Conservation (phyloP, 2,113 vertebrate species). For the Rutilus rutilus region DNA sequence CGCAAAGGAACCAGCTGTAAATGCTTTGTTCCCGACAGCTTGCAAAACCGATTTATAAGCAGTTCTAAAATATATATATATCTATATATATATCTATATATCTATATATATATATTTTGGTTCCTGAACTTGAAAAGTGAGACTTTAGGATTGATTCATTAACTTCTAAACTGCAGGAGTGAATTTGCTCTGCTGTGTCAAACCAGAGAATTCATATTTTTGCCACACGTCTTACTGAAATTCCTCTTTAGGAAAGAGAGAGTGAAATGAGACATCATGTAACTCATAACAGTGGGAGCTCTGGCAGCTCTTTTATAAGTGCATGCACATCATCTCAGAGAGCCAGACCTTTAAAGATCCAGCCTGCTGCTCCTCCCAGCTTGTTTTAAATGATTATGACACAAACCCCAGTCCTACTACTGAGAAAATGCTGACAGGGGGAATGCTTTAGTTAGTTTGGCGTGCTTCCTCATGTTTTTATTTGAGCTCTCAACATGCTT, state of each 20-base stretch:
- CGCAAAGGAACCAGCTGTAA: neutral
- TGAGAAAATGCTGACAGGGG: conserved; percentile 21
- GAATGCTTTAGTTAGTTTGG: conserved; percentile 21
- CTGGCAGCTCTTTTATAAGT: conserved; percentile 12
- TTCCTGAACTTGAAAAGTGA: neutral
- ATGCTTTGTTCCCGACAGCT: neutral
- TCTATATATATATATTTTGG: neutral
- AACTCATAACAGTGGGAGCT: conserved; percentile 14
- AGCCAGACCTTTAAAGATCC: neutral
- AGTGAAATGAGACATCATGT: conserved; percentile 3
- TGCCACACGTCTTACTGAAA: neutral
- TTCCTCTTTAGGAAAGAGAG: neutral
- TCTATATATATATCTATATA: no score
- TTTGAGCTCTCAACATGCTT: neutral
- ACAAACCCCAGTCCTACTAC: neutral
- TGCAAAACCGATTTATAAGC: neutral
- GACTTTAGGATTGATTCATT: neutral
- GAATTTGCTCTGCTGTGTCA: neutral
- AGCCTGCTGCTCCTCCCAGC: neutral
- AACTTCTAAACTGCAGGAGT: neutral
- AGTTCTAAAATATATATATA: neutral
- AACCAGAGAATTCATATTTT: neutral
- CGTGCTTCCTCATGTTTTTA: neutral
- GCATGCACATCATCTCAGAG: neutral
- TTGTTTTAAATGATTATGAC: conserved; percentile 20